These are phyloP conservation scores for Unio pictorum DNA, from an alignment of 2,888 invertebrate genomes.

Conservation along the genomic window DNA sequence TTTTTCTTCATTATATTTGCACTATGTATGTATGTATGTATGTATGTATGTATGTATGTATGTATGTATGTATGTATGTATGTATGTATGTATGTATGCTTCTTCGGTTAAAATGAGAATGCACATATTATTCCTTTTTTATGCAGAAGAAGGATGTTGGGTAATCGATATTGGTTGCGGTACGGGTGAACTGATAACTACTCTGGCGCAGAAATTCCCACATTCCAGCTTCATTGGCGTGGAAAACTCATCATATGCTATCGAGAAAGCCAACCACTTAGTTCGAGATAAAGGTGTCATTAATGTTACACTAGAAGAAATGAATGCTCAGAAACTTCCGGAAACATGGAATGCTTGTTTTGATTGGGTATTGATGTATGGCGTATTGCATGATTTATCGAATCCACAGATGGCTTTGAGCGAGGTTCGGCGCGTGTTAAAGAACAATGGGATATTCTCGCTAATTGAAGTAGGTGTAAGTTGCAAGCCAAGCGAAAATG, in stretches of 20 bases:
- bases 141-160: not conserved
- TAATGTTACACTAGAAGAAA: not conserved
- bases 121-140: too few species aligned
- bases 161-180: constrained; percentile 1
- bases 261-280: not conserved
- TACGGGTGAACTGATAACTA: constrained; percentile 1
- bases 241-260: not conserved
- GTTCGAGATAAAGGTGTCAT: not conserved
- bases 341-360: not conserved
- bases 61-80: too few species aligned
- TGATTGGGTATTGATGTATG: constrained; percentile 3
- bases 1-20: too few species aligned
- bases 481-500: not conserved
- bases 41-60: too few species aligned
- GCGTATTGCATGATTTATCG: not conserved
- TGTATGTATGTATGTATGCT: too few species aligned
- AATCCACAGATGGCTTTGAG: not conserved
- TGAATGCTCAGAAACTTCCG: not conserved
- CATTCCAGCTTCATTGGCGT: constrained; percentile 1
- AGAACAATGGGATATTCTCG: not conserved
- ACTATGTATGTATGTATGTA: too few species aligned
- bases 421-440: constrained; percentile 1
- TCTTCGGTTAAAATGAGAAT: too few species aligned
- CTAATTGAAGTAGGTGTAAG: not conserved
- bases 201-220: not conserved